Percentiles rank a stretch among this genome's conserved stretches.
These are phyloP conservation scores for Scalopus aquaticus DNA, from an alignment of 2,113 vertebrate genomes.

Conservation along the genomic window DNA sequence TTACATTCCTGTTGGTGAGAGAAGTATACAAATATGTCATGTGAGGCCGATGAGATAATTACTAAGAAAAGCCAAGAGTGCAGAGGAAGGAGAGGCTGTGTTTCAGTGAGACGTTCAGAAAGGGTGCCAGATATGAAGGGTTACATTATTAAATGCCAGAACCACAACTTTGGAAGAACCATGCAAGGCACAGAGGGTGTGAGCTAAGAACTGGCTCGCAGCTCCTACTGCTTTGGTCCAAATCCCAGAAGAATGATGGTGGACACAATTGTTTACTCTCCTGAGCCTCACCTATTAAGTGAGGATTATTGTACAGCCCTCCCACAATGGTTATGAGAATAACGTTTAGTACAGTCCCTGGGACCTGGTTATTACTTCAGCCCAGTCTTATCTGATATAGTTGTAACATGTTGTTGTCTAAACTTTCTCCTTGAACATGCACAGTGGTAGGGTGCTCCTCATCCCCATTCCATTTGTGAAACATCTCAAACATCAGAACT, in stretches of 20 bases:
- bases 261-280: not conserved
- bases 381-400: not conserved
- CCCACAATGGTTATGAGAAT: not conserved
- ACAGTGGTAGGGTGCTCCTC: not conserved
- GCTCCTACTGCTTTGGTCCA: not conserved
- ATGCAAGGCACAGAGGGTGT: not conserved
- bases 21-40: not conserved
- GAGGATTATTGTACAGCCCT: not conserved
- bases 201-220: not conserved
- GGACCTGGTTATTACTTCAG: not conserved
- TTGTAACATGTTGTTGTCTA: not conserved
- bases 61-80: not conserved
- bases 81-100: fast-evolving
- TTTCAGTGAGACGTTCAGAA: not conserved
- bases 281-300: not conserved
- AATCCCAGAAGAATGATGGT: not conserved
- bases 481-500: not conserved
- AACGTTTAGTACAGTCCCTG: no score
- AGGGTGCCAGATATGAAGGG: not conserved
- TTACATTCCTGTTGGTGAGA: not conserved
- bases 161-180: not conserved
- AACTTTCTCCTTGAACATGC: not conserved
- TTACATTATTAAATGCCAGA: not conserved
- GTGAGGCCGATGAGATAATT: not conserved
- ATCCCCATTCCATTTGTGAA: not conserved